Percentiles rank a stretch among this genome's conserved stretches.
phyloP scores from a whole-genome alignment of 2,797 vertebrate genomes.

The Phataginus tricuspis region DNA sequence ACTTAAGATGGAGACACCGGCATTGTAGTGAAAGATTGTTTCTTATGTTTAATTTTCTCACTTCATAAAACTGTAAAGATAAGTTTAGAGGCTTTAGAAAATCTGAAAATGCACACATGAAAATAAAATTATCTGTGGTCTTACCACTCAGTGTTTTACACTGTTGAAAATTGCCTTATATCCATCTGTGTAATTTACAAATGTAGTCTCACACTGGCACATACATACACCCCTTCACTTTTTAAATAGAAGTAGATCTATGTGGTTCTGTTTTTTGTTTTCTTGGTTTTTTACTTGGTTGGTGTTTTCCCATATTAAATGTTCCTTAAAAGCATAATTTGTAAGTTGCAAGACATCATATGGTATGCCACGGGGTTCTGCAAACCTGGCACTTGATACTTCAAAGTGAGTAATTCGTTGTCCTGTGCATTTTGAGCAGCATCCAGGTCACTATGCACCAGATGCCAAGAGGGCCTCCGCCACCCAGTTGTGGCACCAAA shows the following conservation, averaged over 20 bases:
- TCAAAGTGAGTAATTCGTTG: not conserved
- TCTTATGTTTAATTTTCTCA: not conserved
- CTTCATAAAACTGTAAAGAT: not conserved
- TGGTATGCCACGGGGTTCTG: not conserved
- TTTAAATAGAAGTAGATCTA: not conserved
- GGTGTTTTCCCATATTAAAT: not conserved
- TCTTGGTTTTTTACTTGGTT: not conserved
- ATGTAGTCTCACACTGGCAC: too few species aligned
- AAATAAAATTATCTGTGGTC: not conserved
- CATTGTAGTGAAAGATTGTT: not conserved
- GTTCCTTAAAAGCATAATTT: not conserved
- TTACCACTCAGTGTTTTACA: not conserved
- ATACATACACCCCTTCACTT: not conserved
- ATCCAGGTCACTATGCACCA: not conserved
- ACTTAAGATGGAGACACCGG: not conserved
- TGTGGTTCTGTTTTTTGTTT: not conserved
- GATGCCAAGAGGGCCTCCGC: not conserved
- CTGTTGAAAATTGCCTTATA: not conserved
- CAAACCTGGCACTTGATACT: rapidly evolving
- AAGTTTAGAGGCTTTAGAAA: not conserved
- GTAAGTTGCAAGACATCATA: not conserved
- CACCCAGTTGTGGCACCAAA: too few species aligned
- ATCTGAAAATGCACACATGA: not conserved
- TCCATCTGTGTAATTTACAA: not conserved
- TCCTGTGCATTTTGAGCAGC: not conserved